Evolutionary conservation across 2,888 invertebrate genomes (phyloP), one percentile per base, ranked within the genome.

Genomic region (Erebia aethiops): DNA sequence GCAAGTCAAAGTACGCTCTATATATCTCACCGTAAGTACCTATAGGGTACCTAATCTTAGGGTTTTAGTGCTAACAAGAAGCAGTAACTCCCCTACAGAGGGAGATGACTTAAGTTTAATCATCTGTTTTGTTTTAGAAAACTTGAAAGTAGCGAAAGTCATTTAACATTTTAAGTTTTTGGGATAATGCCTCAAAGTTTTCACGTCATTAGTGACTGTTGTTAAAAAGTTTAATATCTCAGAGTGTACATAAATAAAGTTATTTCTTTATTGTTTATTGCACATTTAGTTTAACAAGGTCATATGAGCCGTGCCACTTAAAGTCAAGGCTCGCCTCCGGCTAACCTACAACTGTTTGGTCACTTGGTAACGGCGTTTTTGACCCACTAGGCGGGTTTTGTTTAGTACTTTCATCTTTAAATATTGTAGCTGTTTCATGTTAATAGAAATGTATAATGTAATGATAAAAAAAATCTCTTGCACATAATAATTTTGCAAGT

Each of bases 231-330:
- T 16, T 35, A 52, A 64, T 64, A 13, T 41, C 35, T 52, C n/a
- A 16, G 64, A 64, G 18, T 64, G 64, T 35, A 16, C n/a, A n/a
- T 63, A 64, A 52, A 64, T 64, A 64, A 67, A 67, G 14, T 58
- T 67, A 26, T 58, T 57, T 67, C 46, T 58, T 58, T 51, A 51
- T 81, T 84, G 72, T 68, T 68, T 64, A 67, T 71, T 67, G 52
- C 71, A 72, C 66, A 64, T 74, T 74, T 60, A 60, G 43, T 56
- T 67, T 67, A 70, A 74, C 71, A 72, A 74, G 72, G 74, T 60
- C 68, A 62, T 72, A 71, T 49, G 35, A 51, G 70, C 46, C 49
- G 71, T 71, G 63, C 69, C 69, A 69, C 73, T 69, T 73, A 57
- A 69, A 66, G 71, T 57, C 67, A 68, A 69, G 69, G 69, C 64